A percentile compares a stretch with the other conserved stretches of the same genome.
These are phyloP conservation scores for Tholera decimalis DNA, from an alignment of 2,888 invertebrate genomes.

Conservation along the genomic window DNA sequence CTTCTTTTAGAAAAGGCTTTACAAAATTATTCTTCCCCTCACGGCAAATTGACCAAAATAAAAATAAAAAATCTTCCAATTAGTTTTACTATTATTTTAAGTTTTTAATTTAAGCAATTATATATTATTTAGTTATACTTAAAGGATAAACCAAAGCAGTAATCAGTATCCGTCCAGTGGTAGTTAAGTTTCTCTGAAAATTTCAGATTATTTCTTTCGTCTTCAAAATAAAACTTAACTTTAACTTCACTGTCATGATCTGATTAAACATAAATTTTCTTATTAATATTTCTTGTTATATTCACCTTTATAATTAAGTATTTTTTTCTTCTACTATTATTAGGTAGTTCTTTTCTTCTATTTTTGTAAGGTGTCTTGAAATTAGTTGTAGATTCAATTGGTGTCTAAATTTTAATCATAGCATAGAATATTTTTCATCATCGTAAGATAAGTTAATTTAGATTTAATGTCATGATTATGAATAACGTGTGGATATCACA, in stretches of 20 bases:
- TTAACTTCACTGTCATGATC: slow-evolving; percentile 70
- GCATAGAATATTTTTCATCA: slow-evolving; percentile 64
- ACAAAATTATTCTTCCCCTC: neutral
- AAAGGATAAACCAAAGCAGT: slow-evolving; percentile 89
- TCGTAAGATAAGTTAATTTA: slow-evolving; percentile 57
- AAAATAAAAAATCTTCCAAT: slow-evolving; percentile 21
- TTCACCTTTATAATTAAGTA: slow-evolving; percentile 6
- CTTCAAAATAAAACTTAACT: slow-evolving; percentile 51
- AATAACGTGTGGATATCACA: slow-evolving; percentile 46
- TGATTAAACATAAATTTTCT: slow-evolving; percentile 70
- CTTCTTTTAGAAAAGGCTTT: neutral
- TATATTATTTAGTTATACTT: slow-evolving; percentile 52
- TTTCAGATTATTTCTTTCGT: slow-evolving; percentile 58
- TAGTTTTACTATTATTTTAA: slow-evolving; percentile 56
- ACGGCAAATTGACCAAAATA: neutral
- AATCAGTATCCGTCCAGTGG: slow-evolving; percentile 91
- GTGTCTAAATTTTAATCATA: slow-evolving; percentile 47
- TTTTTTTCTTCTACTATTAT: slow-evolving; percentile 11
- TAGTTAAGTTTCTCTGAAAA: slow-evolving; percentile 82
- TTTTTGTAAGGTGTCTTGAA: slow-evolving; percentile 12
- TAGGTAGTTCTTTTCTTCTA: slow-evolving; percentile 8
- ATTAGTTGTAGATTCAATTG: slow-evolving; percentile 60
- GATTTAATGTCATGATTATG: slow-evolving; percentile 31
- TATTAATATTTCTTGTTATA: slow-evolving; percentile 56
- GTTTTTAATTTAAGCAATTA: slow-evolving; percentile 50